Conservation (phyloP, 2,888 invertebrate genomes). For the Apantesis nais region DNA sequence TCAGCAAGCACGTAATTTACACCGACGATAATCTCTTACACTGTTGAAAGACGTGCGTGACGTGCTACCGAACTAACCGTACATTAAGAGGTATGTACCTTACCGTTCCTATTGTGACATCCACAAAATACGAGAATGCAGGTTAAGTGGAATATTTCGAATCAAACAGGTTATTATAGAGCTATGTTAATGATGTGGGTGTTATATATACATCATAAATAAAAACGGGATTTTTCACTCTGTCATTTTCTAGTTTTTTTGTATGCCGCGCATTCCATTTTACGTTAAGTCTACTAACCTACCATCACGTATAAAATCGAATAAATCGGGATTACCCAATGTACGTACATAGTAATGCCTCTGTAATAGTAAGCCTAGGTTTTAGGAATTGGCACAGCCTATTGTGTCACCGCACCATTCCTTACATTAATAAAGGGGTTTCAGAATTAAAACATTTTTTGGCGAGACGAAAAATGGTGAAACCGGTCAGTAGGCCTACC, state of each 20-base stretch:
- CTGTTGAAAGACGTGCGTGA: slow-evolving; percentile 39
- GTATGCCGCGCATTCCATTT: background rate
- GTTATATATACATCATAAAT: background rate
- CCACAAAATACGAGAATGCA: slow-evolving; percentile 4
- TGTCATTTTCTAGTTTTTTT: background rate
- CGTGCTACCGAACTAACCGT: slow-evolving; percentile 43
- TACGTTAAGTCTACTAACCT: background rate
- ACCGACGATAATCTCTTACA: slow-evolving; percentile 19
- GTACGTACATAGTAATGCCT: too few species aligned
- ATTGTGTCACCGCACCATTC: too few species aligned
- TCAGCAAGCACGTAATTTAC: slow-evolving; percentile 23
- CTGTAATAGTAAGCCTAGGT: too few species aligned
- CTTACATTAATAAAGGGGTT: too few species aligned
- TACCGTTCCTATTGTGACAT: slow-evolving; percentile 22
- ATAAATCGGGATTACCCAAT: too few species aligned
- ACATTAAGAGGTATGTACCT: slow-evolving; percentile 23
- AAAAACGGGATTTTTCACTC: background rate
- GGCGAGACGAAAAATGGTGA: too few species aligned
- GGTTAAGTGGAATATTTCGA: slow-evolving; percentile 3
- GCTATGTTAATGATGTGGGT: background rate
- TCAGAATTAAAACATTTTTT: too few species aligned
- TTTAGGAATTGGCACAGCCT: too few species aligned
- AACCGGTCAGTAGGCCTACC: too few species aligned
- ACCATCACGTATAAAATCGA: too few species aligned
- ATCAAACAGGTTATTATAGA: background rate